phyloP scores from a whole-genome alignment of 2,113 vertebrate species.

The Mesitornis unicolor region DNA sequence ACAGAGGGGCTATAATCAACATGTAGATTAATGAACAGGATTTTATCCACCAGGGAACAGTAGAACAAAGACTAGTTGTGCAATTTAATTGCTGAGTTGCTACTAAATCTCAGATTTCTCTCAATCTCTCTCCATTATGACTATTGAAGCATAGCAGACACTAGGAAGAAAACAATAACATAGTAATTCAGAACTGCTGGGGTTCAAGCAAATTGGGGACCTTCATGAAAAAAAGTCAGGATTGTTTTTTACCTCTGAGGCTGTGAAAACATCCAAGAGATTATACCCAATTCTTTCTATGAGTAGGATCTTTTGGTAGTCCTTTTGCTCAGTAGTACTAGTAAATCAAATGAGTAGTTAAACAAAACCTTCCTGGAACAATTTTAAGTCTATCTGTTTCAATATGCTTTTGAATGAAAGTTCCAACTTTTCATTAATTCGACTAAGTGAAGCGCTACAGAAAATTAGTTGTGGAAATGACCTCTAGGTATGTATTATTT shows the following conservation, averaged over 20 bases:
- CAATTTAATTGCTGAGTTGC: slow-evolving; percentile 80
- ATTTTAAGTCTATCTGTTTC: slow-evolving; percentile 23
- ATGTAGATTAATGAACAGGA: slow-evolving; percentile 78
- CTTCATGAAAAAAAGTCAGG: slow-evolving; percentile 10
- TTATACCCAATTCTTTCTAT: slow-evolving; percentile 44
- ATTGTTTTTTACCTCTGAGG: slow-evolving; percentile 37
- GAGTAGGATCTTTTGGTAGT: neutral
- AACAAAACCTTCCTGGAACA: slow-evolving; percentile 30
- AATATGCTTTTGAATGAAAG: slow-evolving; percentile 33
- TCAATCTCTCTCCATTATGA: slow-evolving; percentile 72
- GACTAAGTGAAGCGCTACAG: slow-evolving; percentile 24
- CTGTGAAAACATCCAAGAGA: slow-evolving; percentile 10
- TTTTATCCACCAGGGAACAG: slow-evolving; percentile 63
- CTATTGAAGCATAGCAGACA: slow-evolving; percentile 69
- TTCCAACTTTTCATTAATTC: slow-evolving; percentile 50
- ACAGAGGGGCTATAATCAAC: slow-evolving; percentile 72
- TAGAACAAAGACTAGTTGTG: slow-evolving; percentile 74
- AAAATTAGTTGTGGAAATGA: slow-evolving; percentile 52
- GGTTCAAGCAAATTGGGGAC: slow-evolving; percentile 34
- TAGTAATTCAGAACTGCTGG: slow-evolving; percentile 66
- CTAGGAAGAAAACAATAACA: slow-evolving; percentile 71
- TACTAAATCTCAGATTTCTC: slow-evolving; percentile 72
- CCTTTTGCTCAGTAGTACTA: slow-evolving; percentile 27
- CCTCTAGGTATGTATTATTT: slow-evolving; percentile 34
- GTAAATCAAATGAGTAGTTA: slow-evolving; percentile 55